Evolutionary conservation across 2,797 vertebrate species (phyloP).

Genomic region (Rachycentron canadum): DNA sequence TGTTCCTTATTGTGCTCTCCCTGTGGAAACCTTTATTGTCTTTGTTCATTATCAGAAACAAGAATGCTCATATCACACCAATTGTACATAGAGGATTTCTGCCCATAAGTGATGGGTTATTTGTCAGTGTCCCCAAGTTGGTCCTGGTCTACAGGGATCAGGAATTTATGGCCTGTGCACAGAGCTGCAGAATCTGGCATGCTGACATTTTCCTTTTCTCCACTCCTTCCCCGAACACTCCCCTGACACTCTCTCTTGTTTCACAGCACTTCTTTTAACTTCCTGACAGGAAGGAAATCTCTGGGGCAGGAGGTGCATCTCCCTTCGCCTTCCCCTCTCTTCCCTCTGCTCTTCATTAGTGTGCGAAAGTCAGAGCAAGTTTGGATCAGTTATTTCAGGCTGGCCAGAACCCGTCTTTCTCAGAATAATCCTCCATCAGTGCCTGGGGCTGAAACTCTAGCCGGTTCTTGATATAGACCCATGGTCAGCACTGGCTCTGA

Average conservation of each 20-base stretch:
- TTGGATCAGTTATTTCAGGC: conserved; percentile 84
- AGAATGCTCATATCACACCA: conserved; percentile 20
- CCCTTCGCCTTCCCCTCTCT: conserved; percentile 41
- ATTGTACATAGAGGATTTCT: not conserved
- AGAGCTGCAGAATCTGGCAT: conserved; percentile 44
- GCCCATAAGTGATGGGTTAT: conserved; percentile 19
- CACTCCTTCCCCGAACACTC: conserved; percentile 63
- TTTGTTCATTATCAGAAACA: conserved; percentile 11
- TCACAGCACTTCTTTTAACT: conserved; percentile 72
- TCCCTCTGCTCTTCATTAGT: conserved; percentile 75
- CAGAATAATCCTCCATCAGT: conserved; percentile 80
- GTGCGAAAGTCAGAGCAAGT: conserved; percentile 67
- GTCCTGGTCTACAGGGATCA: conserved; percentile 45
- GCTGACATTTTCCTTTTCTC: conserved; percentile 73
- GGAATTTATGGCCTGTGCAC: conserved; percentile 49
- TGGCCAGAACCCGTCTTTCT: conserved; percentile 79
- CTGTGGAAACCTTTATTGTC: conserved; percentile 14
- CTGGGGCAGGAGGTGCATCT: conserved; percentile 65
- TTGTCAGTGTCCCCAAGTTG: conserved; percentile 40
- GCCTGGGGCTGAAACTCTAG: conserved; percentile 75
- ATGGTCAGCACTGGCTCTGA: conserved; percentile 81
- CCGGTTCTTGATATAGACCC: conserved; percentile 82
- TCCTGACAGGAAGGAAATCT: conserved; percentile 64
- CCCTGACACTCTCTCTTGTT: conserved; percentile 66
- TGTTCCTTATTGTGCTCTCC: conserved; percentile 36